Conservation (phyloP, 2,888 invertebrate genomes). For the Eumerus sabulonum region DNA sequence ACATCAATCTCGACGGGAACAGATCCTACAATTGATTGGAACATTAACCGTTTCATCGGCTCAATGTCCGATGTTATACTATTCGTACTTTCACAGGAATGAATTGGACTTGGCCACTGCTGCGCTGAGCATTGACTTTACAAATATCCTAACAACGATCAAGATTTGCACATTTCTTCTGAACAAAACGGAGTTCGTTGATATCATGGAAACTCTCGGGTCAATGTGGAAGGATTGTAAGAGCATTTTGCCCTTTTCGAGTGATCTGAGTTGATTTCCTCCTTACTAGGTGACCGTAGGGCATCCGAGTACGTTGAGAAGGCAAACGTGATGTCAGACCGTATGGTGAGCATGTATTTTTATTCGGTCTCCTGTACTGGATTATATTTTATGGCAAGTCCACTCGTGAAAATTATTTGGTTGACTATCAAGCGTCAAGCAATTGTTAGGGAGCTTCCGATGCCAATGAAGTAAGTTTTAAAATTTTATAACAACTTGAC, state of each 20-base stretch:
- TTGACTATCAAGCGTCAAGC: conserved; percentile 56
- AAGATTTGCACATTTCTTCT: conserved; percentile 75
- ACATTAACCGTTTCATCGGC: conserved; percentile 73
- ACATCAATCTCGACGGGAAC: conserved; percentile 20
- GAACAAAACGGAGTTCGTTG: conserved; percentile 72
- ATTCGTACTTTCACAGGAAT: conserved; percentile 72
- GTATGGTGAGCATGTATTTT: conserved; percentile 72
- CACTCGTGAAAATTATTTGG: conserved; percentile 72
- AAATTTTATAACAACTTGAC: background rate
- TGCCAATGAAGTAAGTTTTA: conserved; percentile 74
- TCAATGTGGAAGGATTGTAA: conserved; percentile 73
- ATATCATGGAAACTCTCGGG: conserved; percentile 73
- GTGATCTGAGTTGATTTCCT: background rate
- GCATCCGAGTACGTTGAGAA: conserved; percentile 65
- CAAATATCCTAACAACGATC: conserved; percentile 74
- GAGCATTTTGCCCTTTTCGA: background rate
- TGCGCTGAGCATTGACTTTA: conserved; percentile 74
- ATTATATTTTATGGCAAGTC: conserved; percentile 74
- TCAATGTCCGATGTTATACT: conserved; percentile 74
- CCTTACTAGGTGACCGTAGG: conserved; percentile 36
- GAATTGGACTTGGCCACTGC: conserved; percentile 75
- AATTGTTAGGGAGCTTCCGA: conserved; percentile 72
- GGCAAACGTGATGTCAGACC: conserved; percentile 71
- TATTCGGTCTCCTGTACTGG: conserved; percentile 73
- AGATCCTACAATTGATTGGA: conserved; percentile 10